phyloP scores from a whole-genome alignment of 2,888 invertebrate genomes.

The Petrolisthes manimaculis region DNA sequence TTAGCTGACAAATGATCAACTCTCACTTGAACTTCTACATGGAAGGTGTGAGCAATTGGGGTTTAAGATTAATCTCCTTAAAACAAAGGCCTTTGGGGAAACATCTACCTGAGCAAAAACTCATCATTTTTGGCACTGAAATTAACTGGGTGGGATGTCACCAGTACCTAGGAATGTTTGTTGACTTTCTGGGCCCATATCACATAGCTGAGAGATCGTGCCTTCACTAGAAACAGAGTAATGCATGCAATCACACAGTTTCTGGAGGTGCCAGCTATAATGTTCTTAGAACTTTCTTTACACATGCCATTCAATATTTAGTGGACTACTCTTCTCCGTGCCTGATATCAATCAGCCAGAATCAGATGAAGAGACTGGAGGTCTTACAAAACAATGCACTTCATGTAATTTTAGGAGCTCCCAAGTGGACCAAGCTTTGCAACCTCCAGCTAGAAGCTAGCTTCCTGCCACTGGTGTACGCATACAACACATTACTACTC shows the following conservation, averaged over 20 bases:
- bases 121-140: neutral
- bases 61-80: neutral
- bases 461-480: neutral
- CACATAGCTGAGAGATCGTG: neutral
- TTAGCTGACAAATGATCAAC: neutral
- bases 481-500: neutral
- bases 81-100: conserved; percentile 2
- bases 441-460: neutral
- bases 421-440: neutral
- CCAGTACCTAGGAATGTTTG: neutral
- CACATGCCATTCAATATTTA: neutral
- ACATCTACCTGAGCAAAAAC: too few species aligned
- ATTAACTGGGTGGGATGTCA: neutral
- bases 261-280: neutral
- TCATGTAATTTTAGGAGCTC: neutral
- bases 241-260: neutral
- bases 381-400: neutral
- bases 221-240: neutral
- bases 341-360: neutral
- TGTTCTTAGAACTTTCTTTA: neutral
- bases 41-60: neutral
- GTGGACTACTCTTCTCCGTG: neutral
- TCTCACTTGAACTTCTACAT: neutral
- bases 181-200: too few species aligned
- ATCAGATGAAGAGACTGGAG: neutral